Base-by-base conservation (phyloP, 1,140 invertebrate genomes). In the Sycophila sp. region DNA sequence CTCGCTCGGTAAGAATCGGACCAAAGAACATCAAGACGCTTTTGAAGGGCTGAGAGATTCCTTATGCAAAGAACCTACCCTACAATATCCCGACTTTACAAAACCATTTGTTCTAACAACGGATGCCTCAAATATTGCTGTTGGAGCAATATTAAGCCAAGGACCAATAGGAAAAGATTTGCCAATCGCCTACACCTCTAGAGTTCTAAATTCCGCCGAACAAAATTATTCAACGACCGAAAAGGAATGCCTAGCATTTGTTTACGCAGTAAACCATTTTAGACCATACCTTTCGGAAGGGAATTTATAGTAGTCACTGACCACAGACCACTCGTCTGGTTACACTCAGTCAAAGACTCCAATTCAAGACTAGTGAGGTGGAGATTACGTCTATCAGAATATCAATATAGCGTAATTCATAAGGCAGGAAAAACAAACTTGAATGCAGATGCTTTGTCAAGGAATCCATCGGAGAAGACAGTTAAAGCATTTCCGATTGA, bases 221-320 rank as follows among this genome's bases (percentile, higher is more conserved):
- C 56, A 53, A 30, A 75, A 77, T 30, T 89, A 87, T 64, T 75
- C 74, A 4, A 81, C 82, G 24, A 83, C 75, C 19, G 86, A 88
- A 72, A 73, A 75, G 49, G 83, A 87, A 78, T 75, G 76, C 58
- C 69, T 88, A 15, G 85, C 81, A 0, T 67, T 88, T 19, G 69
- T 89, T 2, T 86, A 81, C 76, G 84, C 76, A 0, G 74, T 83
- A 3, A 76, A 84, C 69, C 63, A 84, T 32, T 87, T 85, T 62
- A 49, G 76, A 55, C 73, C 75, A 11, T 88, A 83, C 70, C 65
- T 88, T 2, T 78, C 49, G 80, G 80, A 22, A 77, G 40, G 24
- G 72, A 80, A 30, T 87, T 89, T 73, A 78, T 22, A 3, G 75
- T 88, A 3, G 58, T 80, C 19, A 87, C 85, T 0, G 87, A 89